A percentile compares a stretch with the other conserved stretches of the same genome.
Evolutionary conservation across 2,797 vertebrate species (phyloP).

Genomic region (Euthynnus affinis): DNA sequence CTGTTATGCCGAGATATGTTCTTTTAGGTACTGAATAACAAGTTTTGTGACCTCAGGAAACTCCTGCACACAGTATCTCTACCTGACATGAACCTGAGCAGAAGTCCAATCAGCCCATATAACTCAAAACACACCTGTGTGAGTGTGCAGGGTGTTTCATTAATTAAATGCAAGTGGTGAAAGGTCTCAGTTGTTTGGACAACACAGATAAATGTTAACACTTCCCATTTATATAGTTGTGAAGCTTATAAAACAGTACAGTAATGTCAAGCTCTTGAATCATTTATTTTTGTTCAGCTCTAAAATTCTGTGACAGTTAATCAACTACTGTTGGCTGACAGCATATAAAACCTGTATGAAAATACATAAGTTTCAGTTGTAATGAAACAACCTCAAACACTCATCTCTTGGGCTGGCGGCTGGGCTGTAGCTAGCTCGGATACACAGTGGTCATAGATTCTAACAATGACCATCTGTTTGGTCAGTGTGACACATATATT

Average conservation of each 20-base stretch:
- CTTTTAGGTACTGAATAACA: background rate
- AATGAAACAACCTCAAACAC: too few relatives aligned
- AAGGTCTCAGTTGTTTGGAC: background rate
- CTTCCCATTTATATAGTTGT: background rate
- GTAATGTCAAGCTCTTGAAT: background rate
- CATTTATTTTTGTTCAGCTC: background rate
- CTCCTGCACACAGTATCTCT: background rate
- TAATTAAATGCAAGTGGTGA: background rate
- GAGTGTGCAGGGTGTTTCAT: background rate
- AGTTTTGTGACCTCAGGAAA: background rate
- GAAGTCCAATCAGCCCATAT: background rate
- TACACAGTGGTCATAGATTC: background rate
- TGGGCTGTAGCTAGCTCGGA: background rate
- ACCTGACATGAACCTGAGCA: background rate
- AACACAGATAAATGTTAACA: background rate
- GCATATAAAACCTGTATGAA: background rate
- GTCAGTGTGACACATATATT: background rate
- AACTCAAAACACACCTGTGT: background rate
- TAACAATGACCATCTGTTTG: background rate
- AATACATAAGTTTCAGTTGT: background rate
- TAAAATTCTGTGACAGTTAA: too few relatives aligned
- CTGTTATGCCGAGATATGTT: background rate
- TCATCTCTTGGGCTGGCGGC: background rate
- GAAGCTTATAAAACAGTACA: background rate
- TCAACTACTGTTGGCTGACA: background rate